Evolutionary conservation across 2,888 invertebrate species (phyloP), one percentile per base, ranked within the genome.

Genomic region (Thereva unica): DNA sequence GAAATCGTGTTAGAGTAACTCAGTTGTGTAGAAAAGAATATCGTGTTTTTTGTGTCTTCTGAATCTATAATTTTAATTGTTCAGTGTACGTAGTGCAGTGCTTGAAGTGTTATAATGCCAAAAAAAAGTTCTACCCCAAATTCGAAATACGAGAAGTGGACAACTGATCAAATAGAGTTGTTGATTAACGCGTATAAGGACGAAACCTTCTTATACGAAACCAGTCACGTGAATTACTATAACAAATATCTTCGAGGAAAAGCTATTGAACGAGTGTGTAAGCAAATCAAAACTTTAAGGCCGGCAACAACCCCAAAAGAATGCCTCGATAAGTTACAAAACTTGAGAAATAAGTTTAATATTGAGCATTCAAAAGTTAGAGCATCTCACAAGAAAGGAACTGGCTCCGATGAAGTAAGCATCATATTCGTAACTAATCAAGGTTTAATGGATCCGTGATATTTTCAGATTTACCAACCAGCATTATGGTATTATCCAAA

Each of bases 301-400:
- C 50, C 50, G 34, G 23, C 50, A 50, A 50, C 50, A 50, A 50
- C 50, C 4, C 12, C 4, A 8, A 6, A 12, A n/a, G 34, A 50
- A 12, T 50, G 50, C 23, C 4, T 4, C 12, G 34, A n/a, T 23
- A 50, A 50, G 34, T 50, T 50, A 23, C 4, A 50, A 8, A 50
- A 50, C 34, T 4, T 50, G 12, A 50, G 50, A 8, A 50, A 50
- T 8, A 12, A 50, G 2, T 50, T 50, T 12, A 50, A 50, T 50
- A n/a, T 12, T 23, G 50, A 50, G 34, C 4, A 50, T 50, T 37
- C 50, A 50, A 50, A 50, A 50, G 50, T 50, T 4, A 50, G 8
- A 50, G 50, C 50, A n/a, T 23, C 23, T 23, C 1, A 1, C 23
- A 23, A 23, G 23, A 47, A 12, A 10, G 47, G 47, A 8, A 47